phyloP scores from a whole-genome alignment of 2,113 vertebrate genomes.

The Danionella cerebrum region DNA sequence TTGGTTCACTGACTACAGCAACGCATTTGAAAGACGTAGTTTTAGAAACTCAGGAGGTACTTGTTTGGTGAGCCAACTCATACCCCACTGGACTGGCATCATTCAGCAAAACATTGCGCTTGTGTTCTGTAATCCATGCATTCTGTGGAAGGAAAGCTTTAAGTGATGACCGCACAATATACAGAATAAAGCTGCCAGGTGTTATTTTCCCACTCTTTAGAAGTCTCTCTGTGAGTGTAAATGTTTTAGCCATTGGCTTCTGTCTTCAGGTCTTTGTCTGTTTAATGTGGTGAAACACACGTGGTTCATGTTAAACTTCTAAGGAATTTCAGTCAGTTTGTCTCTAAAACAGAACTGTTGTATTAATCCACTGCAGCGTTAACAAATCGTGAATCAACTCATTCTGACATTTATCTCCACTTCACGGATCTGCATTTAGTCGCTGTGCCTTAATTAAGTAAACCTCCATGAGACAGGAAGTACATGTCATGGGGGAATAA shows the following conservation, averaged over 20 bases:
- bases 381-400: slow-evolving; percentile 22
- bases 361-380: neutral
- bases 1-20: neutral
- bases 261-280: neutral
- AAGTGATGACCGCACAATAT: slow-evolving; percentile 8
- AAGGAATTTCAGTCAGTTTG: no score
- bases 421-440: slow-evolving; percentile 51
- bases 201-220: neutral
- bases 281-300: no score
- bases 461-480: slow-evolving; percentile 21
- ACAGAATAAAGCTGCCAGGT: neutral
- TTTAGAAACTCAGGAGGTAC: neutral
- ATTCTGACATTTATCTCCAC: no score
- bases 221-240: neutral
- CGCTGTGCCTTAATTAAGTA: slow-evolving; percentile 69
- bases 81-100: neutral
- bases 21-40: neutral
- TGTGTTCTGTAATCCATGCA: neutral
- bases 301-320: no score
- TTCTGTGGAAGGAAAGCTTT: slow-evolving; percentile 8
- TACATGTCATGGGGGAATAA: slow-evolving; percentile 3
- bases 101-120: neutral
- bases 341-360: slow-evolving; percentile 41
- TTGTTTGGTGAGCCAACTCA: no score
- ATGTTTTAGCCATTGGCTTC: neutral